These are phyloP conservation scores for Pitangus sulphuratus DNA, from an alignment of 2,797 vertebrate genomes.

Conservation along the genomic window DNA sequence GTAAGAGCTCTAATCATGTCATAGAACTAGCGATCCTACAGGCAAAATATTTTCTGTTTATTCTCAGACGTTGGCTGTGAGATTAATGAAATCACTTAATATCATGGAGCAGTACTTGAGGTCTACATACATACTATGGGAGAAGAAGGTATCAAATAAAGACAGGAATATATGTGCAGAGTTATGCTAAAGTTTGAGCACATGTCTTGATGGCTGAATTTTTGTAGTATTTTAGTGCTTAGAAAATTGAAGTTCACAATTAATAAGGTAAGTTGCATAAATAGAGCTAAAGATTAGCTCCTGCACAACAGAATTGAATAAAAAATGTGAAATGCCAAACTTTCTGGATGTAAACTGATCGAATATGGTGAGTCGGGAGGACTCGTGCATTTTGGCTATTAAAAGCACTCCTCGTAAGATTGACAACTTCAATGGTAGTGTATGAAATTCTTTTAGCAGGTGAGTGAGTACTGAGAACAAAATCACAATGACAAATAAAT, in stretches of 20 bases:
- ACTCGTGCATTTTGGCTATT: not conserved
- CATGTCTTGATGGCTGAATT: not conserved
- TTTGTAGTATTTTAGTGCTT: not conserved
- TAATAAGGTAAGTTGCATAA: not conserved
- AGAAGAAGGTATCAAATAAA: not conserved
- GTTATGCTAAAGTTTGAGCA: not conserved
- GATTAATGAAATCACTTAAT: not conserved
- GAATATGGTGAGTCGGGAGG: not conserved
- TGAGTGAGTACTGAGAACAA: not conserved
- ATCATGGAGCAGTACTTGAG: not conserved
- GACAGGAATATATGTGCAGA: not conserved
- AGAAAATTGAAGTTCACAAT: not conserved
- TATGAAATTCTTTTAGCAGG: not conserved
- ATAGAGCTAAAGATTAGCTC: not conserved
- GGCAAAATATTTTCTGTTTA: not conserved
- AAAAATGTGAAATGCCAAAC: not conserved
- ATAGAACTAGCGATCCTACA: not conserved
- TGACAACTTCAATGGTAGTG: not conserved
- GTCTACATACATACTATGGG: fast-evolving
- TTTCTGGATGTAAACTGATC: not conserved
- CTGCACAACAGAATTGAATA: not conserved
- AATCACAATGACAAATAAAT: not conserved
- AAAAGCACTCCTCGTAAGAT: not conserved
- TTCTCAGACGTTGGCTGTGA: not conserved
- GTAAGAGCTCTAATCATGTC: constrained; percentile 74